A percentile compares a stretch with the other conserved stretches of the same genome.
Evolutionary conservation across 2,113 vertebrate genomes (phyloP).

Genomic region (Tyto alba): DNA sequence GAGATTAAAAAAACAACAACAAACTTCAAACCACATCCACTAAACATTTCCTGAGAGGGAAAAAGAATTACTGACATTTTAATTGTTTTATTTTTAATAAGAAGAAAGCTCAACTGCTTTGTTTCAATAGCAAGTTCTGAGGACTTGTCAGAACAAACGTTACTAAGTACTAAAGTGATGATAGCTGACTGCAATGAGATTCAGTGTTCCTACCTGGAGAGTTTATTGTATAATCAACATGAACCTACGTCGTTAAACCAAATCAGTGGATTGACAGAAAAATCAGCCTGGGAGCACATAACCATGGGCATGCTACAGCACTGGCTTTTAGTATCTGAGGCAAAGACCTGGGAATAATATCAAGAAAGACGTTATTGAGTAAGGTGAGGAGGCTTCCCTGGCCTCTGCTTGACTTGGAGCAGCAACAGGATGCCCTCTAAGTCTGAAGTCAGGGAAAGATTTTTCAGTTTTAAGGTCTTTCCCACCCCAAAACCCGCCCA

Average conservation of each 20-base stretch:
- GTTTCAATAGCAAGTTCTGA: neutral
- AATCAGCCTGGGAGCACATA: neutral
- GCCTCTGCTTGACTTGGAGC: neutral
- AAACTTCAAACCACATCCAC: neutral
- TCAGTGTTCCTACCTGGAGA: neutral
- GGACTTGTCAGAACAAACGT: neutral
- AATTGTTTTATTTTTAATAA: neutral
- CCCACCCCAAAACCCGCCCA: neutral
- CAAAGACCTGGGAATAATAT: neutral
- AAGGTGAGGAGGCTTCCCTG: neutral
- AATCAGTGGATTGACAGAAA: neutral
- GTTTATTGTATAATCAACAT: neutral
- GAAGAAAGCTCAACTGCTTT: neutral
- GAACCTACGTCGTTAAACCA: neutral
- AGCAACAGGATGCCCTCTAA: neutral
- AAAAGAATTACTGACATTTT: neutral
- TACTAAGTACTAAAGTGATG: neutral
- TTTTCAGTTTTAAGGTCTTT: neutral
- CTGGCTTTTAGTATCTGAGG: neutral
- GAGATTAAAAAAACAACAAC: neutral
- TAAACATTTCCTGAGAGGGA: neutral
- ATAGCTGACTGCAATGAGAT: neutral
- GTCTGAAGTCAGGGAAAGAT: neutral
- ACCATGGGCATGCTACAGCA: no score
- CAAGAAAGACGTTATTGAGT: rapidly evolving